Base-by-base conservation (phyloP, 92 coral and sea anemone species). In the Palythoa caribaeorum region DNA sequence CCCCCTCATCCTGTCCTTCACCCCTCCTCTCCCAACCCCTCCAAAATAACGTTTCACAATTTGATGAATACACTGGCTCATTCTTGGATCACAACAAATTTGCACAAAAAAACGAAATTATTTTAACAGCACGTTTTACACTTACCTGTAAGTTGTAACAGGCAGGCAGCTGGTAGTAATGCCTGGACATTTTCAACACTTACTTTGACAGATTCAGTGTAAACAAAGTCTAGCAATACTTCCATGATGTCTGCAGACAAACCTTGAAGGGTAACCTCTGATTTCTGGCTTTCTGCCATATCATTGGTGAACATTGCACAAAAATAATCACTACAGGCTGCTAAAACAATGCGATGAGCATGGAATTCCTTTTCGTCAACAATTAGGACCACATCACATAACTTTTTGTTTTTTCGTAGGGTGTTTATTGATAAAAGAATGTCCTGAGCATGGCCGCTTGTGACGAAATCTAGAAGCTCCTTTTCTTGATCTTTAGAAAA, bases 171-270 rank as follows among this genome's bases (percentile, higher is more conserved):
- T 78, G 99, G 99, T 60, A 97, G 89, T 53, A 97, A 83, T 11
- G 98, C 96, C 84, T 97, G 99, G 4, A 97, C 99, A 91, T 97
- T 97, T 88, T 97, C 99, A 71, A 97, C 99, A 89, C 98, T 97
- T 44, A 97, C 99, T 97, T 95, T 93, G 38, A 97, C 95, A 10
- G 98, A 87, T 85, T 97, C 99, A 12, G 99, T 97, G 71, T 97
- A 97, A 4, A 97, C 95, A 91, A 97, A 97, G 84, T 97, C 98
- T 69, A 97, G 87, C 60, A 97, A 90, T 48, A 95, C 93, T 66
- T 97, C 99, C 99, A 97, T 97, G 10, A 94, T 95, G 19, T 95
- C 97, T 48, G 99, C 93, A 39, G 94, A 84, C 85, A 97, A 83
- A 6, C 99, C 99, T 19, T 94, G 92, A 50, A 97, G 92, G 79